Evolutionary conservation across 2,888 invertebrate species (phyloP), one percentile per base, ranked within the genome.

Genomic region (Muschampia plurimacula): DNA sequence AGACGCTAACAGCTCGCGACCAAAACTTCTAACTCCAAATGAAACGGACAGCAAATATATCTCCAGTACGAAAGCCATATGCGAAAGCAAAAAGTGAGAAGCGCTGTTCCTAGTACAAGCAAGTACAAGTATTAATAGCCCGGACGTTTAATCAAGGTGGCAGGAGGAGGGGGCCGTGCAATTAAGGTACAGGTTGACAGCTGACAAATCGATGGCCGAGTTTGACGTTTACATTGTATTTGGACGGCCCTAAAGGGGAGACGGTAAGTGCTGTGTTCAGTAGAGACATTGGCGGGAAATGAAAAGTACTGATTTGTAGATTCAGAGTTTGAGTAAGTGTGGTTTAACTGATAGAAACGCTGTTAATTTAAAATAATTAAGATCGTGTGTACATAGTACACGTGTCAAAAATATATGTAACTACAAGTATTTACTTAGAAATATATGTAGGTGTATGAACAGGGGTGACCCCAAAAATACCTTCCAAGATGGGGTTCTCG

Each of bases 101-200:
- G 69, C 59, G 62, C 63, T 62, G 70, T 77, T 77, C 77, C 72
- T 68, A 68, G 75, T 76, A 75, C 74, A 72, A 74, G 76, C 22
- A 22, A 22, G 22, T 22, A 22, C 22, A 22, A 22, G 22, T 86
- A 88, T 87, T 85, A 85, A 89, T 89, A 89, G 84, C 74, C 69
- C 77, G 74, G 79, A 74, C 83, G 84, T 90, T 90, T 90, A 91
- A 91, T 92, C 90, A 92, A 91, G 92, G 92, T 91, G 88, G 83
- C 79, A 71, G 75, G 75, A 73, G 76, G 60, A 55, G 52, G 28
- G 4, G 76, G 74, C 71, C 67, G 78, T 77, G 90, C 88, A 91
- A 93, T 92, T 91, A 91, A 88, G 86, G 86, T 84, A 82, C 89
- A 90, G 88, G 89, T 90, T 89, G 92, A 91, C 92, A 89, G 84